These are phyloP conservation scores for Cylas formicarius DNA, from an alignment of 1,140 invertebrate genomes.

Conservation along the genomic window DNA sequence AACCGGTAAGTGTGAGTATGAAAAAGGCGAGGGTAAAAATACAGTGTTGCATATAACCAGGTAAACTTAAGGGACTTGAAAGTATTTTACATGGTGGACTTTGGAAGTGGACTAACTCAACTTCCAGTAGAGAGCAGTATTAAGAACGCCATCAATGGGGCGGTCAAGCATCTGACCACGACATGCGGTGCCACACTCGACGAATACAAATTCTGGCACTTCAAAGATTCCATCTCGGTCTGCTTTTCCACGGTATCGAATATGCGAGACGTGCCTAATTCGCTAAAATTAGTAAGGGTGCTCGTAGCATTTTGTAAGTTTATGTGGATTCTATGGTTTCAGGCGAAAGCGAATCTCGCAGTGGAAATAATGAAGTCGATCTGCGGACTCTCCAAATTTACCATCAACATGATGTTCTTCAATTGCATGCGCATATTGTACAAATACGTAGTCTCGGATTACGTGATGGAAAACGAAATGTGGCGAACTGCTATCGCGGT, in stretches of 20 bases:
- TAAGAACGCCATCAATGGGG: constrained; percentile 55
- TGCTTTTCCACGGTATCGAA: constrained; percentile 16
- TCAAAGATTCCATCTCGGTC: constrained; percentile 15
- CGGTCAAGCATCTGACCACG: constrained; percentile 53
- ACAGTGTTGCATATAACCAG: too few species aligned
- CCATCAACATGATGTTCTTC: constrained; percentile 47
- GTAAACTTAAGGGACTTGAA: constrained; percentile 63
- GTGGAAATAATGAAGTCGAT: constrained; percentile 31
- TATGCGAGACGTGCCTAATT: constrained; percentile 24
- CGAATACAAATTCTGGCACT: constrained; percentile 34
- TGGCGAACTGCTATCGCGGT: too few species aligned
- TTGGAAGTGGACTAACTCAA: constrained; percentile 55
- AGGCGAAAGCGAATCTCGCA: constrained; percentile 29
- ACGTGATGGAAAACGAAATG: constrained; percentile 45
- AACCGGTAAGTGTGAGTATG: constrained; percentile 25
- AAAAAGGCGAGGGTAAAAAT: too few species aligned
- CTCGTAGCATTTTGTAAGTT: too few species aligned
- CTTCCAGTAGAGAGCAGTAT: constrained; percentile 60
- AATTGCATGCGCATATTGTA: constrained; percentile 46
- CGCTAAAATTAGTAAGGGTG: constrained; percentile 23
- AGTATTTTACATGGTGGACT: constrained; percentile 72
- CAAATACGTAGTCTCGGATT: constrained; percentile 46
- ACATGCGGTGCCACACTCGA: constrained; percentile 47
- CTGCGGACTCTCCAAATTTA: constrained; percentile 49
- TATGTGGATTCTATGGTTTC: constrained; percentile 48